Evolutionary conservation across 1,140 invertebrate species (phyloP).

Genomic region (Argopecten irradians): DNA sequence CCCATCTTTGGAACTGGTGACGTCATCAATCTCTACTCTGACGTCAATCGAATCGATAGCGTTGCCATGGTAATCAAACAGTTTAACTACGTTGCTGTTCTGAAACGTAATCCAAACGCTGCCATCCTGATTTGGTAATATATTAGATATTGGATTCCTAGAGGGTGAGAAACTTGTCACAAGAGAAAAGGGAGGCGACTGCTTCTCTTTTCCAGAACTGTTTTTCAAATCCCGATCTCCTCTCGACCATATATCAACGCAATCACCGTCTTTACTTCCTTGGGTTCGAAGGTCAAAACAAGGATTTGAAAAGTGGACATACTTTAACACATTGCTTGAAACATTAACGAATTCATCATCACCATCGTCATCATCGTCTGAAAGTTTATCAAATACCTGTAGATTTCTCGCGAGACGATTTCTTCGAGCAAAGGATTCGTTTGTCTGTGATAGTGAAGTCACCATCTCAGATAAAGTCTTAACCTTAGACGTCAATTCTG

Average conservation of each 20-base stretch:
- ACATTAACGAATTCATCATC: not conserved
- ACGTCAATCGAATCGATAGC: not conserved
- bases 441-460: not conserved
- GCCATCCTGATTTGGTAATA: not conserved
- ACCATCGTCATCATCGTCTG: not conserved
- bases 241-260: not conserved
- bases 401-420: no score
- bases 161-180: not conserved
- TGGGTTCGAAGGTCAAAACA: not conserved
- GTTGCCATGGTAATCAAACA: not conserved
- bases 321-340: not conserved
- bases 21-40: not conserved
- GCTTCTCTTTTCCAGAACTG: not conserved
- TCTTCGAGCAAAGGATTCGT: not conserved
- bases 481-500: not conserved
- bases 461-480: not conserved
- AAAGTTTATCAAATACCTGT: no score
- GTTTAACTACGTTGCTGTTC: not conserved
- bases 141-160: not conserved
- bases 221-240: not conserved
- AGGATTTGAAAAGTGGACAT: not conserved
- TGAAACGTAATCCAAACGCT: not conserved
- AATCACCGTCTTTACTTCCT: not conserved
- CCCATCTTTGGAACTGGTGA: not conserved
- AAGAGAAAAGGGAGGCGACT: not conserved